Evolutionary conservation across 2,113 vertebrate species (phyloP).

Genomic region (Eclectus roratus): DNA sequence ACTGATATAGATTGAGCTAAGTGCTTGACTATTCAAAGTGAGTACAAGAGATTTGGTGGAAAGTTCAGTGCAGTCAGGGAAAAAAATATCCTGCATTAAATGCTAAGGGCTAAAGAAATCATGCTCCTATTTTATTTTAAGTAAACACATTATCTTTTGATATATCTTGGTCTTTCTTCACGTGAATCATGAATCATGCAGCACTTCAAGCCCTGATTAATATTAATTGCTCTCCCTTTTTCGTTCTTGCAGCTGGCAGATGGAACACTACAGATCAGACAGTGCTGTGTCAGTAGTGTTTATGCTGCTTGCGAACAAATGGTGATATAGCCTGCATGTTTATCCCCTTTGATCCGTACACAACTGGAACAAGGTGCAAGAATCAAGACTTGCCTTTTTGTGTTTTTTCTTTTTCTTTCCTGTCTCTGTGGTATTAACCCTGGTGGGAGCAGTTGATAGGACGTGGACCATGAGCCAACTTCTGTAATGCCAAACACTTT

Average conservation of each 20-base stretch:
- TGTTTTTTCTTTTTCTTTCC: not conserved
- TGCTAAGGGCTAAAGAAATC: constrained; percentile 29
- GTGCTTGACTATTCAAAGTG: not conserved
- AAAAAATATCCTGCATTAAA: constrained; percentile 14
- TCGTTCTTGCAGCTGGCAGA: constrained; percentile 55
- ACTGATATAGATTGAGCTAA: constrained; percentile 1
- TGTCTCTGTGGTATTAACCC: not conserved
- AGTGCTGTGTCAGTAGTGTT: not conserved
- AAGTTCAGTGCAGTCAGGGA: not conserved
- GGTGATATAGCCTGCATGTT: not conserved
- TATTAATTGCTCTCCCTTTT: constrained; percentile 62
- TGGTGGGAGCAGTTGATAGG: not conserved
- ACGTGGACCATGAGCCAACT: not conserved
- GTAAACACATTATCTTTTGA: constrained; percentile 40
- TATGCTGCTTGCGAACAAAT: constrained; percentile 29
- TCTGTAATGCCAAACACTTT: not conserved
- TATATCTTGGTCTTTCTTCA: constrained; percentile 49
- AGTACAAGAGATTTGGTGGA: not conserved
- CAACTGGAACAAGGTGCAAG: constrained; percentile 24
- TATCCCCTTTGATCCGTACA: constrained; percentile 34
- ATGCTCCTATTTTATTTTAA: constrained; percentile 51
- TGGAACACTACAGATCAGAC: constrained; percentile 26
- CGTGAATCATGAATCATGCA: constrained; percentile 43
- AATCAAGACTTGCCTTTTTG: not conserved
- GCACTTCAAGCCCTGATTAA: constrained; percentile 63